These are phyloP conservation scores for Neosalanx taihuensis DNA, from an alignment of 2,797 vertebrate species.

Conservation along the genomic window DNA sequence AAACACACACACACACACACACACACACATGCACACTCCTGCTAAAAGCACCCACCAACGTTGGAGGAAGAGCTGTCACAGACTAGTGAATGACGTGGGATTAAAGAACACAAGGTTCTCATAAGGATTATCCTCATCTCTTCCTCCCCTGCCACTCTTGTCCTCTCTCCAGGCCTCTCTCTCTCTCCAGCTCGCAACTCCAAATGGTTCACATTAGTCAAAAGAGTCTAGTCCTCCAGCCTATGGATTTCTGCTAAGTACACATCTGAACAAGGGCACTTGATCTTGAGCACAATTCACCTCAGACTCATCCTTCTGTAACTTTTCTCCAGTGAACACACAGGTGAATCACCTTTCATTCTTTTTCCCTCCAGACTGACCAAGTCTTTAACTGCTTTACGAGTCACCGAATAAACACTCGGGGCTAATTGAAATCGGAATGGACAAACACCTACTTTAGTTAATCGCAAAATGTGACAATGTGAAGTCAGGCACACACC, in stretches of 20 bases:
- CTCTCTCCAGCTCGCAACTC: neutral
- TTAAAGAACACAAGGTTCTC: neutral
- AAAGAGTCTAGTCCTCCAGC: neutral
- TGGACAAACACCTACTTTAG: neutral
- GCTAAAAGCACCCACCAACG: neutral
- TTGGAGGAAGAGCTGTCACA: neutral
- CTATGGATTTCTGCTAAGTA: neutral
- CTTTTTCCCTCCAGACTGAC: too few species aligned
- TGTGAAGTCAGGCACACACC: neutral
- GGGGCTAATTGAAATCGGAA: too few species aligned
- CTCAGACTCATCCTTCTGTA: neutral
- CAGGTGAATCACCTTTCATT: too few species aligned
- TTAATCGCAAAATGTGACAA: neutral
- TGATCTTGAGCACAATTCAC: neutral
- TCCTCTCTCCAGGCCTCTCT: too few species aligned
- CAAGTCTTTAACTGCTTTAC: too few species aligned
- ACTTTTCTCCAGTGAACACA: neutral
- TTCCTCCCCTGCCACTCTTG: neutral
- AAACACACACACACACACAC: neutral
- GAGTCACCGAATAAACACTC: too few species aligned
- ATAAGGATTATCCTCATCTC: neutral
- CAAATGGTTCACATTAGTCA: neutral
- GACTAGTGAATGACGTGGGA: conserved; percentile 1
- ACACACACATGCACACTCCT: neutral
- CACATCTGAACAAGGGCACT: neutral